Evolutionary conservation across 2,113 vertebrate species (phyloP).

Genomic region (Hystrix brachyura): DNA sequence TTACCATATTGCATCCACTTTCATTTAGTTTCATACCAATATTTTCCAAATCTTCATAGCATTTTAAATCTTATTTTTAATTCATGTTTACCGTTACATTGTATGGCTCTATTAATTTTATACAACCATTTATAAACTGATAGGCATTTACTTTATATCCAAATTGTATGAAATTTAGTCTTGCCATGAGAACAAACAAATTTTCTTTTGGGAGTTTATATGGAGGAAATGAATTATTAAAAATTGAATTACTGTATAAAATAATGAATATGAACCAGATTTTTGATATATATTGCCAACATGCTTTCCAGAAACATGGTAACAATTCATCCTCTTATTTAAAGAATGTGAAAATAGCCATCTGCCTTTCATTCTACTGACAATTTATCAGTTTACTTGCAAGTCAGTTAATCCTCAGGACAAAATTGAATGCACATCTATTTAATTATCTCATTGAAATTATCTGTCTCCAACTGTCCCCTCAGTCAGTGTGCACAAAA

Average conservation of each 20-base stretch:
- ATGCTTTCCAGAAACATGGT: neutral
- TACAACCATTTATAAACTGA: neutral
- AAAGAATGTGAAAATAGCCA: neutral
- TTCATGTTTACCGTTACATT: neutral
- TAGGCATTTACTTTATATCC: neutral
- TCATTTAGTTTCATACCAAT: neutral
- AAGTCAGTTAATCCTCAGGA: neutral
- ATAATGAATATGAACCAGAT: neutral
- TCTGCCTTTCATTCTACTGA: neutral
- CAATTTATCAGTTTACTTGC: neutral
- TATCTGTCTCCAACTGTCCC: neutral
- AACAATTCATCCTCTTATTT: neutral
- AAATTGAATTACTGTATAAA: neutral
- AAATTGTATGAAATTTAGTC: neutral
- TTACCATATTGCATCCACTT: neutral
- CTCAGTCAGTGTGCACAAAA: neutral
- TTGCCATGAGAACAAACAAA: neutral
- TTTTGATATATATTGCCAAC: neutral
- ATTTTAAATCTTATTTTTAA: constrained; percentile 26
- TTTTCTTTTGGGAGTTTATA: neutral
- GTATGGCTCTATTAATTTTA: neutral
- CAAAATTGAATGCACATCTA: neutral
- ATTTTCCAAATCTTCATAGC: neutral
- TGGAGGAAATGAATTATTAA: neutral
- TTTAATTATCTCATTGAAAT: neutral